phyloP scores from a whole-genome alignment of 2,113 vertebrate genomes.

The Turnix velox region DNA sequence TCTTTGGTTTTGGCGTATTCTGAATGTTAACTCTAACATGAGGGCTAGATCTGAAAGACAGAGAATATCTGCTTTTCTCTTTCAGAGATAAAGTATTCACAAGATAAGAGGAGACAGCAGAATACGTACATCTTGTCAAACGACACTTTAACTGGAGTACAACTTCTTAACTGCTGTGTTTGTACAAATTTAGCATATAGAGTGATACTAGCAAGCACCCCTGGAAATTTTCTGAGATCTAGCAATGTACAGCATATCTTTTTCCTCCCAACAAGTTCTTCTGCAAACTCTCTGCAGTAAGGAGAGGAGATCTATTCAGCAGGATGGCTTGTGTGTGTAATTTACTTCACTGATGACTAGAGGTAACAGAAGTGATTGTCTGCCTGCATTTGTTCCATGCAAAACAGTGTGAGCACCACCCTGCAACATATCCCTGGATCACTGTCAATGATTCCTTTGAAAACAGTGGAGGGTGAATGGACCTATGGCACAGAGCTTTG shows the following conservation, averaged over 20 bases:
- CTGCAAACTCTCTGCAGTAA: neutral
- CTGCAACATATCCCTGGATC: neutral
- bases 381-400: neutral
- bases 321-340: neutral
- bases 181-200: constrained; percentile 58
- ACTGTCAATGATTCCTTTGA: neutral
- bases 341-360: neutral
- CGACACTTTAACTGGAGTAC: constrained; percentile 20
- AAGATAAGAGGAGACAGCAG: constrained; percentile 55
- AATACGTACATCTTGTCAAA: constrained; percentile 44
- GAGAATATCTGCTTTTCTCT: constrained; percentile 12
- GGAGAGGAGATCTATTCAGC: constrained; percentile 1
- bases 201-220: constrained; percentile 27
- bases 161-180: constrained; percentile 50
- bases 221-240: constrained; percentile 21
- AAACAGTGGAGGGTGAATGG: neutral
- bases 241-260: neutral
- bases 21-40: neutral
- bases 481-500: neutral
- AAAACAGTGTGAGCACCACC: neutral
- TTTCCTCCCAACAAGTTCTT: neutral
- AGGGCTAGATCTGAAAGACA: constrained; percentile 16
- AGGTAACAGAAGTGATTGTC: neutral
- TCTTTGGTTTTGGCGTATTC: neutral
- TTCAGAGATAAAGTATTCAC: constrained; percentile 40